Base-by-base conservation (phyloP, 2,797 vertebrate genomes). In the Fringilla coelebs region DNA sequence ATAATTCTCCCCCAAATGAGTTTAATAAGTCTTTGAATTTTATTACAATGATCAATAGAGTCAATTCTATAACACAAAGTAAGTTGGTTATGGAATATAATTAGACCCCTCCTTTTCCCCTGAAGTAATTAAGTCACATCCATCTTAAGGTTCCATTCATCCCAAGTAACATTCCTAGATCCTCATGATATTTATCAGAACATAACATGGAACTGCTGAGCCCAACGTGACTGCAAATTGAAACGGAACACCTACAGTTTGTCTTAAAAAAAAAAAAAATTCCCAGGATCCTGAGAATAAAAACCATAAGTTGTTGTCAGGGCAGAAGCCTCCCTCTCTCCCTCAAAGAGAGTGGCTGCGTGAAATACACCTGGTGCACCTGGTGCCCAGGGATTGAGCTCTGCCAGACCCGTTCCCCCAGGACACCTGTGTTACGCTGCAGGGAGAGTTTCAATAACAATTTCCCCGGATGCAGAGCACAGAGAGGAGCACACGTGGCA, bases 21-120 rank as follows among this genome's bases (percentile, higher is more conserved):
- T 94, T 97, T 98, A 97, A 52, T 97, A 97, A 95, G 82, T 82
- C 93, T 96, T 96, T 93, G 94, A 94, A 97, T 98, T 97, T 96
- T 97, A 97, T 96, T 98, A 96, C 88, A 97, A 94, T 97, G 97
- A 98, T 98, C 97, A 98, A 98, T 97, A 97, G 96, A 93, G 83
- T 95, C 96, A 97, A 97, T 97, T 97, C 97, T 75, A 48, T 81
- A 97, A 96, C 86, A 97, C 91, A 95, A 96, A 94, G 92, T 97
- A 95, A 97, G 97, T 94, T 97, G 93, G 89, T 89, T 95, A 92
- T 41, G 82, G 89, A 93, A 96, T 91, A 96, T 95, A 97, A 97
- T 96, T 92, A 95, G 94, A 95, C 84, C 84, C 80, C 94, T 96
- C 83, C 78, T 85, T 85, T 93, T 74, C 87, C 85, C 92, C 89